A percentile compares a stretch with the other conserved stretches of the same genome.
phyloP scores from a whole-genome alignment of 2,113 vertebrate species.

The Nettapus auritus region DNA sequence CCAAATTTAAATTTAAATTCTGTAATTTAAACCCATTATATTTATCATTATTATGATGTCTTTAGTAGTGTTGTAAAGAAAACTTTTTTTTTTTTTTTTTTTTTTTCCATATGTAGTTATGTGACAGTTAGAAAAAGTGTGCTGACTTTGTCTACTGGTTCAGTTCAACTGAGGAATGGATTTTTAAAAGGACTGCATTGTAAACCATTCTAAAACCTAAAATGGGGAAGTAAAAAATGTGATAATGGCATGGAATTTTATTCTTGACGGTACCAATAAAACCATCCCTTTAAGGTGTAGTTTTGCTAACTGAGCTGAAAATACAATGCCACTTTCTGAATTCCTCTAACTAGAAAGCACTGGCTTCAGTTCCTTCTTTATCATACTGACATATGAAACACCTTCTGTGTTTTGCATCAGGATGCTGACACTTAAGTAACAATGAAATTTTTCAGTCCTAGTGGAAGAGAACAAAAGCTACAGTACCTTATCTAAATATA shows the following conservation, averaged over 20 bases:
- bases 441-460: slow-evolving; percentile 20
- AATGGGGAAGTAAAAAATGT: background rate
- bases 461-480: background rate
- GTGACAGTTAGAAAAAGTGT: background rate
- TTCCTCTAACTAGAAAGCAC: background rate
- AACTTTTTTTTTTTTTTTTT: background rate
- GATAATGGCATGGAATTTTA: background rate
- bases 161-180: background rate
- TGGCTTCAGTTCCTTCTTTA: background rate
- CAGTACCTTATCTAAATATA: background rate
- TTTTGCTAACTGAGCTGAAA: slow-evolving; percentile 44
- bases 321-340: background rate
- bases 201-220: background rate
- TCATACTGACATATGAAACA: background rate
- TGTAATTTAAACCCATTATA: background rate
- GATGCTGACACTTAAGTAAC: background rate
- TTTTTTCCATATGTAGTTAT: background rate
- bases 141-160: background rate
- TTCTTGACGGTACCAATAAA: slow-evolving; percentile 1
- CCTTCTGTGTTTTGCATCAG: background rate
- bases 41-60: background rate
- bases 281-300: background rate
- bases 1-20: background rate
- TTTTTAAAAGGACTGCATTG: background rate
- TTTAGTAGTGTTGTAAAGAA: background rate